Evolutionary conservation across 1,140 invertebrate genomes (phyloP), one percentile per base, ranked within the genome.

Genomic region (Theocolax elegans): DNA sequence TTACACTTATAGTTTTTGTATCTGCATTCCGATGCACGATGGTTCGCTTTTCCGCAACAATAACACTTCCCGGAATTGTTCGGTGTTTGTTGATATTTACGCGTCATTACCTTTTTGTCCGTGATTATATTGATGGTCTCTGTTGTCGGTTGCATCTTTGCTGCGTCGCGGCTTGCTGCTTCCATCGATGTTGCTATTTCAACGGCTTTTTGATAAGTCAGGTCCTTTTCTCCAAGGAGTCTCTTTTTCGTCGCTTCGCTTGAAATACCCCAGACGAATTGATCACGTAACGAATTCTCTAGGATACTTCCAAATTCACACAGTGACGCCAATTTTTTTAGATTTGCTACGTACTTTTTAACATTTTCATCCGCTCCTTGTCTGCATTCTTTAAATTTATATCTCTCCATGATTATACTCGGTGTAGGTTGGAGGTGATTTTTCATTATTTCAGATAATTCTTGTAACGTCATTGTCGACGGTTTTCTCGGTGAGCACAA

Each of bases 401-500:
- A 72, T 2, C 73, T 17, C 38, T 72, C 49, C 23, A 59, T 65
- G 25, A 53, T 31, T 10, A 54, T 44, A 19, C 48, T 49, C 1
- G 60, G 66, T 6, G 29, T 67, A 0, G 65, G 68, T 23, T 72
- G 59, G 2, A 72, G 38, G 29, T 74, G 71, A 4, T 69, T 38
- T n/a, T 38, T 68, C 35, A 74, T 60, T 25, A 72, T 48, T 54
- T 48, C 62, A 17, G 68, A 13, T 12, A 72, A 21, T 3, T 44
- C 17, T 19, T 13, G 35, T 15, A 66, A 51, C 13, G 13, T 13
- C n/a, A 49, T 42, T 13, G 3, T 49, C 23, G 21, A 31, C 19
- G 73, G 73, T 48, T 58, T 60, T 15, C 13, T 38, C 2, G 73
- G 69, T n/a, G 62, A 31, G 44, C 70, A 74, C 19, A 74, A 46